Conservation (phyloP, 2,113 vertebrate species). For the Nothocercus julius region DNA sequence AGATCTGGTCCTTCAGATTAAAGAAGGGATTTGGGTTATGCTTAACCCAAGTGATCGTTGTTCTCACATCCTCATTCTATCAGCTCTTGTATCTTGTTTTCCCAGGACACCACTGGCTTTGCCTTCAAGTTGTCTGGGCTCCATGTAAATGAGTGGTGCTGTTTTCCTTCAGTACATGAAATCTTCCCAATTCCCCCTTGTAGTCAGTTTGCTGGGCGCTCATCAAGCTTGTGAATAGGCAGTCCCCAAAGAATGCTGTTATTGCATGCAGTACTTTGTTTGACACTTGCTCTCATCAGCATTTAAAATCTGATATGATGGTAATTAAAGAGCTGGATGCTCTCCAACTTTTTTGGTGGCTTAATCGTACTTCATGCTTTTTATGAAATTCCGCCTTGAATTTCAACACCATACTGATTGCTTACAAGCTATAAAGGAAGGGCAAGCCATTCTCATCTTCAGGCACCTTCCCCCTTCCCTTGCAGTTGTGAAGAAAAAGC, state of each 20-base stretch:
- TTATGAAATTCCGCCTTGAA: neutral
- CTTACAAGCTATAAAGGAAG: conserved; percentile 8
- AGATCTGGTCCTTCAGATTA: neutral
- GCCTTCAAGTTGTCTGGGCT: neutral
- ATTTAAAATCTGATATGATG: conserved; percentile 3
- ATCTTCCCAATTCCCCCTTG: neutral
- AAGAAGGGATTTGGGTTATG: neutral
- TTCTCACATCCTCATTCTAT: neutral
- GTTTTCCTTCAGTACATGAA: neutral
- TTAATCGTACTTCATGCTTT: conserved; percentile 13
- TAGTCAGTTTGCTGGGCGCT: neutral
- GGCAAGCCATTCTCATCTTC: neutral
- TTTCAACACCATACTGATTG: neutral
- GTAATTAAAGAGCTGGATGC: conserved; percentile 44
- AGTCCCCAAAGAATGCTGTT: neutral
- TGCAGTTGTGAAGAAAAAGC: neutral
- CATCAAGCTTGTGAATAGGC: neutral
- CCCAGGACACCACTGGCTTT: neutral
- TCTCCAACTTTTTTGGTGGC: conserved; percentile 20
- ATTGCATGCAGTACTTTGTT: neutral
- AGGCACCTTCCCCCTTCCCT: neutral
- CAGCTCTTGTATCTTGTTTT: neutral
- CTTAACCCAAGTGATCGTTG: neutral
- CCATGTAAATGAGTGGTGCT: neutral
- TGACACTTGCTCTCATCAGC: conserved; percentile 52